Conservation (phyloP, 2,888 invertebrate species). For the Parasteatoda lunata region DNA sequence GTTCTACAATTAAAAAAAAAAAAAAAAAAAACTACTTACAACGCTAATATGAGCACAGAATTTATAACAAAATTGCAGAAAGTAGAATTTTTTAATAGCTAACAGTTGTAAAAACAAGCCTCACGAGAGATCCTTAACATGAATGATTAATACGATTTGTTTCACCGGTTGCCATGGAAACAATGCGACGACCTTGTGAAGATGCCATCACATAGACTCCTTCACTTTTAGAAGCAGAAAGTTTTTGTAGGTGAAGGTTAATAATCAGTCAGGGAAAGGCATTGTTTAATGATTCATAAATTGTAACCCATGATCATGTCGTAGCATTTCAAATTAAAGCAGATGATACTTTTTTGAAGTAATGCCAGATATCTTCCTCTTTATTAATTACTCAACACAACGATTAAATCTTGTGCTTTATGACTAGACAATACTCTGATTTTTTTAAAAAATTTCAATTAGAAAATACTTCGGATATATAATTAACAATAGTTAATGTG, state of each 20-base stretch:
- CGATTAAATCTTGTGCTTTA: neutral
- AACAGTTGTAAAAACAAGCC: too few species aligned
- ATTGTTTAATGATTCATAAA: constrained; percentile 49
- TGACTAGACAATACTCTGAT: too few species aligned
- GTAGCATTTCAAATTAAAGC: neutral
- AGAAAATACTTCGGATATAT: too few species aligned
- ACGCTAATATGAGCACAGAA: too few species aligned
- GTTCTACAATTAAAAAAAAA: too few species aligned
- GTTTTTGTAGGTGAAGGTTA: constrained; percentile 37
- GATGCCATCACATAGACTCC: constrained; percentile 21
- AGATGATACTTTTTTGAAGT: constrained; percentile 4
- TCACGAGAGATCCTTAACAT: too few species aligned
- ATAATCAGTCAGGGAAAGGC: constrained; percentile 41
- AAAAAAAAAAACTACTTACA: too few species aligned
- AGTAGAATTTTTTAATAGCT: too few species aligned
- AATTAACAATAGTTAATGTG: too few species aligned
- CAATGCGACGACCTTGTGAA: constrained; percentile 19
- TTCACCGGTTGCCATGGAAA: constrained; percentile 43
- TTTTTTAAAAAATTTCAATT: too few species aligned
- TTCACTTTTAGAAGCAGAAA: neutral
- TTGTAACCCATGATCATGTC: neutral
- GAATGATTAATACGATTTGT: neutral
- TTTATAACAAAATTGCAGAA: too few species aligned
- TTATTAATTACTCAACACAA: neutral
- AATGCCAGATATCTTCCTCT: constrained; percentile 15